Base-by-base conservation (phyloP, 2,888 invertebrate species). In the Ectobius pallidus region DNA sequence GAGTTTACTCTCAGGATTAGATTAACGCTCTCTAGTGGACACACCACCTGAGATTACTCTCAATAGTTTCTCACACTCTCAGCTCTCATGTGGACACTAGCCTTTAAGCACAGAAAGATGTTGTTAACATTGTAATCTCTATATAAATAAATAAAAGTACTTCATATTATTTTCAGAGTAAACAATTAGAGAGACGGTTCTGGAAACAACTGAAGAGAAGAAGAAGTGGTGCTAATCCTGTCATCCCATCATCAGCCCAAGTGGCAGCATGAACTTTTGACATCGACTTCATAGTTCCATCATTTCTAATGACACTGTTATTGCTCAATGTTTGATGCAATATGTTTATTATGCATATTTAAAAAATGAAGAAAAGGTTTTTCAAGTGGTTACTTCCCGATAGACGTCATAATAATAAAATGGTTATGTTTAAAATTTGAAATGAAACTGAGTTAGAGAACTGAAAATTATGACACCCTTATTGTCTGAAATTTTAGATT, bases 201-300 rank as follows among this genome's bases (percentile, higher is more conserved):
- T 92, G 92, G 92, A 92, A 91, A 84, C 92, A 92, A 82, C 87
- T 92, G 79, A 90, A 89, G 78, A 90, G 89, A 85, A 87, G 92
- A 82, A 86, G 90, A 77, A 89, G 90, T 69, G 74, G 73, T n/a
- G 69, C 73, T 20, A 65, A 44, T 65, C 42, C 44, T 27, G 30
- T 65, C 25, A 46, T 46, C 39, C 25, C 65, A 42, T 65, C 44
- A 22, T n/a, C 65, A n/a, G 27, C 39, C 42, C 42, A 58, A 25
- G 58, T 58, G 25, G 58, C 58, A 58, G 58, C 58, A n/a, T 58
- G 58, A 58, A 58, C 16, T 58, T 9, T 3, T 11, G 9, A 4
- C 1, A 22, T 4, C 0, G 46, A 20, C 44, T 44, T n/a, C n/a
- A n/a, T n/a, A n/a, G n/a, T n/a, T n/a, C 14, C 11, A 46, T 52